Conservation (phyloP, 2,797 vertebrate species). For the Hippopotamyrus pictus region DNA sequence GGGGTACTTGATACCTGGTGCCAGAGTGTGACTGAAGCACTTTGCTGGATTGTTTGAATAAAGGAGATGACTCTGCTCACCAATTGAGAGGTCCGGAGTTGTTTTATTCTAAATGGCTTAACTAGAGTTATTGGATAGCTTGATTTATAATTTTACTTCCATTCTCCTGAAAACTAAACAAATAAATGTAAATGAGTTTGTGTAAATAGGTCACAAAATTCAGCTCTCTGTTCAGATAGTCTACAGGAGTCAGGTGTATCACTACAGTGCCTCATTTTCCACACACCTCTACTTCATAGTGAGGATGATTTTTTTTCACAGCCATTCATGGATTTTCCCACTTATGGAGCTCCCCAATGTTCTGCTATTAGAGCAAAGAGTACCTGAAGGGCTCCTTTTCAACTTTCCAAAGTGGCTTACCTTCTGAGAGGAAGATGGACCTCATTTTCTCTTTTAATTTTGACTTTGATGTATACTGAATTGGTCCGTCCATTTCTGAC, state of each 20-base stretch:
- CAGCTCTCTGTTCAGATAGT: background rate
- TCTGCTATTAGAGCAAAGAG: background rate
- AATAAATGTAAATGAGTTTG: background rate
- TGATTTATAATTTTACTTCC: too few relatives aligned
- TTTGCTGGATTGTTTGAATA: too few relatives aligned
- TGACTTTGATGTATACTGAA: background rate
- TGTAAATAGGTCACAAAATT: background rate
- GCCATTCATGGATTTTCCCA: background rate
- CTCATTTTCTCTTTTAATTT: background rate
- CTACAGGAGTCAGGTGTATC: background rate
- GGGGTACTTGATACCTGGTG: too few relatives aligned
- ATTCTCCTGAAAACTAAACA: background rate
- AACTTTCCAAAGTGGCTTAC: background rate
- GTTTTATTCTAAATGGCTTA: too few relatives aligned
- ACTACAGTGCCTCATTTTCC: background rate
- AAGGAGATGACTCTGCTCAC: too few relatives aligned
- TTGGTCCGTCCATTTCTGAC: background rate
- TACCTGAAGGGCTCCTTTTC: background rate
- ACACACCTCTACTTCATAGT: background rate
- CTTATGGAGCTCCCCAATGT: background rate
- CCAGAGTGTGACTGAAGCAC: too few relatives aligned
- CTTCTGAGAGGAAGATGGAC: background rate
- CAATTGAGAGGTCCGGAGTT: too few relatives aligned
- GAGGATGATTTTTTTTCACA: background rate
- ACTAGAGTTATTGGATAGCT: too few relatives aligned